Conservation (phyloP, 2,797 vertebrate genomes). For the Pseudotriccus pelzelni region DNA sequence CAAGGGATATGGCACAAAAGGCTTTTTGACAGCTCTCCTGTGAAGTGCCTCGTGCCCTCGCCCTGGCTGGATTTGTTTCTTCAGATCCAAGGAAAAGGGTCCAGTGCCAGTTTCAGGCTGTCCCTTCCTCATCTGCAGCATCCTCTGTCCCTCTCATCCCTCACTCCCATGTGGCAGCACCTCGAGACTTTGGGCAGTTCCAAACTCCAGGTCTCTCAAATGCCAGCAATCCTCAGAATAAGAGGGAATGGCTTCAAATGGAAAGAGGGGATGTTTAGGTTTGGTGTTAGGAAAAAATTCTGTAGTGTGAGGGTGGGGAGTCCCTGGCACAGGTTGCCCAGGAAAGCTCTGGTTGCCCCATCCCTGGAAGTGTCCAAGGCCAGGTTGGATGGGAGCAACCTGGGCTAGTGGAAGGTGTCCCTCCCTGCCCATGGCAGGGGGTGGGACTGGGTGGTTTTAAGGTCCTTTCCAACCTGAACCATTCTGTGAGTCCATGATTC, state of each 20-base stretch:
- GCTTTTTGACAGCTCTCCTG: background rate
- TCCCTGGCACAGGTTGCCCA: background rate
- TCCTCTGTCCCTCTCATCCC: accelerated
- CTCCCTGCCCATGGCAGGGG: background rate
- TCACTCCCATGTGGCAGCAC: background rate
- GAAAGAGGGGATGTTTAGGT: background rate
- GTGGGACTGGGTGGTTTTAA: background rate
- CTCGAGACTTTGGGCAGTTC: accelerated
- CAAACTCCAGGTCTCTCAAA: background rate
- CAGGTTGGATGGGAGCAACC: background rate
- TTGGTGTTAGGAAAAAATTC: accelerated
- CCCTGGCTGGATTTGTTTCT: background rate
- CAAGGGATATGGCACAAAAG: background rate
- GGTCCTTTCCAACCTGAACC: background rate
- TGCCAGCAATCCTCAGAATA: background rate
- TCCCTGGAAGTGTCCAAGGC: background rate
- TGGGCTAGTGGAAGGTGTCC: background rate
- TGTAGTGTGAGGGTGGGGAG: background rate
- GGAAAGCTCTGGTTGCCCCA: background rate
- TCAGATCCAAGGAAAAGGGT: background rate
- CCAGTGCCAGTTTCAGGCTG: background rate
- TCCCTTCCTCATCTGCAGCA: background rate
- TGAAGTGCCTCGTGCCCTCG: background rate
- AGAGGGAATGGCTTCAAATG: background rate
- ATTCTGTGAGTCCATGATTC: background rate